These are phyloP conservation scores for Erebia aethiops DNA, from an alignment of 2,888 invertebrate species.

Conservation along the genomic window DNA sequence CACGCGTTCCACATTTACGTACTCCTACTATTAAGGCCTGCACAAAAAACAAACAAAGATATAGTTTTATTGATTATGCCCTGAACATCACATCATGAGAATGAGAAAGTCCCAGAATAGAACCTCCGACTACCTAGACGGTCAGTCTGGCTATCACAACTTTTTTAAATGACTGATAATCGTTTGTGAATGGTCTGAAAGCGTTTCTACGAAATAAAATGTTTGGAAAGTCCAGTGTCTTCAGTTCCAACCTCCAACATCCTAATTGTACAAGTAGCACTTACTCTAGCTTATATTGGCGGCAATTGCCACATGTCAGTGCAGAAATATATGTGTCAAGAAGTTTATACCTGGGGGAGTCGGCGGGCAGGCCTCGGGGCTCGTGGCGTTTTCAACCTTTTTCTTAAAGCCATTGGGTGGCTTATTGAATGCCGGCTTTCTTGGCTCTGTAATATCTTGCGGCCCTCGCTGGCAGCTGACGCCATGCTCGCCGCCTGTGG, in stretches of 20 bases:
- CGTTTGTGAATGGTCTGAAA: background rate
- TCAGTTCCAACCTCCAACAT: conserved; percentile 2
- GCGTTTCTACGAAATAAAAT: background rate
- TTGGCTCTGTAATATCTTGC: conserved; percentile 72
- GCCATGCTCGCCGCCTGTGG: conserved; percentile 82
- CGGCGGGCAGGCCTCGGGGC: conserved; percentile 71
- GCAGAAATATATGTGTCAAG: conserved; percentile 45
- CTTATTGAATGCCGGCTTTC: conserved; percentile 75
- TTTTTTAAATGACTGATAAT: no score
- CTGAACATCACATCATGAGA: no score
- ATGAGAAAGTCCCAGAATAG: no score
- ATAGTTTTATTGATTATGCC: no score
- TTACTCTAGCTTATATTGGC: conserved; percentile 38
- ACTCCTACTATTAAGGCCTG: conserved; percentile 96
- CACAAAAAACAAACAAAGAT: conserved; percentile 22
- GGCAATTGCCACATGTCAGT: conserved; percentile 41
- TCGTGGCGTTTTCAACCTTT: conserved; percentile 66
- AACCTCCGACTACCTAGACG: no score
- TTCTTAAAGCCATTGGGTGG: conserved; percentile 75
- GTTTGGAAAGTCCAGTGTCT: conserved; percentile 8
- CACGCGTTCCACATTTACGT: conserved; percentile 97
- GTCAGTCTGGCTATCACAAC: no score
- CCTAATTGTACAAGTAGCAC: conserved; percentile 31
- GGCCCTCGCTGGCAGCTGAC: conserved; percentile 80
- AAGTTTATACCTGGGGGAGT: conserved; percentile 80